These are phyloP conservation scores for Platyura marginata DNA, from an alignment of 1,140 invertebrate species.

Conservation along the genomic window DNA sequence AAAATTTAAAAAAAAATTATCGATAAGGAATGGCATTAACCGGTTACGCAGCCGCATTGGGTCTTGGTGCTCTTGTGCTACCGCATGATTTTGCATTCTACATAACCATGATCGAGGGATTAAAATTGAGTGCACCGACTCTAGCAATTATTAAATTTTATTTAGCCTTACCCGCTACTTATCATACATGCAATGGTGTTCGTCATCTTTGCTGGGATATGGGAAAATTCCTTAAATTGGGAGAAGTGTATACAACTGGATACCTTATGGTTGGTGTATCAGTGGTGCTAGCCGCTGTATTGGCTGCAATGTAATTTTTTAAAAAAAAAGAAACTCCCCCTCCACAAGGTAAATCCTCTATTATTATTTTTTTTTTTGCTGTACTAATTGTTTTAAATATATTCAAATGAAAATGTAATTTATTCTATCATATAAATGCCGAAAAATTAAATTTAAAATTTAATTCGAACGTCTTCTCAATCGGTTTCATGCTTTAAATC, in stretches of 20 bases:
- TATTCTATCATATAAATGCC: too few species aligned
- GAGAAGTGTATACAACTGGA: constrained; percentile 49
- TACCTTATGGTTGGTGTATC: constrained; percentile 35
- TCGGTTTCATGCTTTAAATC: constrained; percentile 7
- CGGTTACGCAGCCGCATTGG: constrained; percentile 28
- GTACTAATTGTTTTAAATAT: too few species aligned
- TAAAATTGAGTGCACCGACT: constrained; percentile 30
- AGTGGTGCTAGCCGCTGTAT: constrained; percentile 15
- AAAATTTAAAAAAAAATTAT: too few species aligned
- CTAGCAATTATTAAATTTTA: constrained; percentile 30
- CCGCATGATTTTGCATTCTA: constrained; percentile 34
- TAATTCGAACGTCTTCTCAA: background rate
- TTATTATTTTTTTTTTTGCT: too few species aligned
- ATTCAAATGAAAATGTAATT: too few species aligned
- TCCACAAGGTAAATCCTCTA: too few species aligned
- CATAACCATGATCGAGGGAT: constrained; percentile 31
- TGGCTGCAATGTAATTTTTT: constrained; percentile 17
- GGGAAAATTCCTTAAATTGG: constrained; percentile 45
- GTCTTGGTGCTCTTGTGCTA: constrained; percentile 30
- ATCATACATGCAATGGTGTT: constrained; percentile 49
- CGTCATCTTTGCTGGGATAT: constrained; percentile 54
- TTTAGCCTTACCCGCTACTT: constrained; percentile 42
- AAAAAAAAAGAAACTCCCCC: too few species aligned
- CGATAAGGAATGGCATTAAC: constrained; percentile 32
- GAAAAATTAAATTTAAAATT: too few species aligned